These are phyloP conservation scores for Apamea monoglypha DNA, from an alignment of 2,888 invertebrate genomes.

Conservation along the genomic window DNA sequence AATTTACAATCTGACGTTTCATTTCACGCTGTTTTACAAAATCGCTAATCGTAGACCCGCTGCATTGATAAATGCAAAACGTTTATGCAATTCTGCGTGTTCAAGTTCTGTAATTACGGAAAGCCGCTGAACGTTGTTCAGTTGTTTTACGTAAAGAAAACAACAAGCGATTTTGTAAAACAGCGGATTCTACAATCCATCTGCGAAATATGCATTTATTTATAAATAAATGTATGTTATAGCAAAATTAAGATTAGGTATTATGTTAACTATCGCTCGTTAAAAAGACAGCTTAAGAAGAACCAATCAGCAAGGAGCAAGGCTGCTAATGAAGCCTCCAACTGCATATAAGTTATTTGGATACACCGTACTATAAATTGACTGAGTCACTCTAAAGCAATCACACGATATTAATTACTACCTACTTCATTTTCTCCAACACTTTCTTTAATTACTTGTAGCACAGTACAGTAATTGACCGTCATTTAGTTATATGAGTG, in stretches of 20 bases:
- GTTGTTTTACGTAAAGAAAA: no score
- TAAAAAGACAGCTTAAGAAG: background rate
- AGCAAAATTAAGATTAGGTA: background rate
- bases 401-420: constrained; percentile 31
- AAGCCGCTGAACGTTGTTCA: no score
- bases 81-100: no score
- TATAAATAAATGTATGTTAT: background rate
- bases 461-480: constrained; percentile 53
- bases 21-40: no score
- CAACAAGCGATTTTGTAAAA: no score
- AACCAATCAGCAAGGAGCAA: background rate
- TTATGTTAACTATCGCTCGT: background rate
- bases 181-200: no score
- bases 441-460: constrained; percentile 54
- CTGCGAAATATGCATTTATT: no score
- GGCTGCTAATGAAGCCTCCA: background rate
- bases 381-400: constrained; percentile 18
- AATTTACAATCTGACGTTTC: no score
- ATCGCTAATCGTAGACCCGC: no score
- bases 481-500: constrained; percentile 54
- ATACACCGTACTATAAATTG: constrained; percentile 2
- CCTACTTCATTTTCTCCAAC: constrained; percentile 29
- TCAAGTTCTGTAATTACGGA: no score
- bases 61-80: no score
- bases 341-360: background rate